Evolutionary conservation across 2,113 vertebrate species (phyloP), one percentile per base, ranked within the genome.

Genomic region (Triplophysa siluroides): DNA sequence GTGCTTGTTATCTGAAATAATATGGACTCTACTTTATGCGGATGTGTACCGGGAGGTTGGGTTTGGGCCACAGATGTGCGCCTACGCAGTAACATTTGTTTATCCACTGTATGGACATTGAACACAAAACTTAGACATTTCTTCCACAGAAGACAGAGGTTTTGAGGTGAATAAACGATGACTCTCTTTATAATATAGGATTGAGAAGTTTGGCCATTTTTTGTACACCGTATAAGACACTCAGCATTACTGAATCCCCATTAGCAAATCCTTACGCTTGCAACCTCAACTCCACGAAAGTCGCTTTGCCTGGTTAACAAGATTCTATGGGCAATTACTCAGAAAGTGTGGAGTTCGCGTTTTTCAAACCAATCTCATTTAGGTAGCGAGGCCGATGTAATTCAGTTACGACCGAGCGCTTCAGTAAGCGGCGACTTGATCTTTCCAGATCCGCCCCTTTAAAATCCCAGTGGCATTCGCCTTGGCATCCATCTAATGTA

Each of bases 261-360:
- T 88, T 84, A 84, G 54, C 11, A 85, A 56, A 3, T 41, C 79
- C 84, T 63, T 81, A 63, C 16, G 79, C 74, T 84, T 77, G 63
- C 67, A 86, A 66, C 45, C 81, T 43, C 43, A 77, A n/a, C 60
- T 75, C 80, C 76, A 83, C 82, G 78, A 85, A 81, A 85, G 67
- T 73, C 81, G 80, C 47, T 81, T 80, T 84, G 87, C 88, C 54
- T 52, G 62, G 75, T 77, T 85, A 88, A 79, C 83, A 89, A 89
- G 87, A 87, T 86, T 90, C 75, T 79, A 81, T 67, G 65, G 67
- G 84, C 89, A 91, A 90, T 91, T 91, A 88, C 26, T 18, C 81
- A 84, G 85, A 90, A 91, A 90, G 87, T 89, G 88, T 85, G 52
- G 82, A 47, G n/a, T 47, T 76, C 69, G 84, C 83, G 26, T 79